Evolutionary conservation across 1,140 invertebrate genomes (phyloP), one percentile per base, ranked within the genome.

Genomic region (Marisa cornuarietis): DNA sequence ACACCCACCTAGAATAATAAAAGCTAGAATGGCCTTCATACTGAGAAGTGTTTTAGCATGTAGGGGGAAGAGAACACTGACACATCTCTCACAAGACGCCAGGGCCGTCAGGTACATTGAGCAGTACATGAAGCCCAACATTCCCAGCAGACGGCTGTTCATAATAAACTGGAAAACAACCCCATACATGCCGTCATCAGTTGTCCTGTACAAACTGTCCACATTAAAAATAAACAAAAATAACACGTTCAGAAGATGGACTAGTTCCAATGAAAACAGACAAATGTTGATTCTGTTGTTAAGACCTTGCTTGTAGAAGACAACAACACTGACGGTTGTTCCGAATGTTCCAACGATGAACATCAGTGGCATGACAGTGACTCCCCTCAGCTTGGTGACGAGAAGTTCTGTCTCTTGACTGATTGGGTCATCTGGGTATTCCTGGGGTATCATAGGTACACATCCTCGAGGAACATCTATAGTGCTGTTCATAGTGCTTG

Each of bases 51-150:
- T 68, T 63, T 77, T 31, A 6, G 74, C 66, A 63, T 61, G 74
- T 3, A 76, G 61, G 0, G 74, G 74, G 18, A 61, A 65, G 14
- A 76, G n/a, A 13, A 76, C 74, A 22, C 61, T 65, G 6, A 76
- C 31, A 61, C 74, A 76, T 22, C 76, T 66, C 65, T 77, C 76
- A 42, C 76, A 77, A 52, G 76, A 63, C 18, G 66, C 68, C 18
- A 77, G 49, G 49, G 26, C 68, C 11, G 76, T 51, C 31, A 77
- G 31, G 65, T 68, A 77, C 18, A 63, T 63, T 1, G 74, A 76
- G n/a, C 62, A 58, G n/a, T 61, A 76, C 61, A 42, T 76, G 0
- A 76, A 65, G 13, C 74, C 74, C 11, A 42, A 22, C 31, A 76
- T 49, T 14, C 16, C 26, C 26, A 76, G 58, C 74, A 76, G 20